Evolutionary conservation across 2,888 invertebrate genomes (phyloP).

Genomic region (Salticus scenicus): DNA sequence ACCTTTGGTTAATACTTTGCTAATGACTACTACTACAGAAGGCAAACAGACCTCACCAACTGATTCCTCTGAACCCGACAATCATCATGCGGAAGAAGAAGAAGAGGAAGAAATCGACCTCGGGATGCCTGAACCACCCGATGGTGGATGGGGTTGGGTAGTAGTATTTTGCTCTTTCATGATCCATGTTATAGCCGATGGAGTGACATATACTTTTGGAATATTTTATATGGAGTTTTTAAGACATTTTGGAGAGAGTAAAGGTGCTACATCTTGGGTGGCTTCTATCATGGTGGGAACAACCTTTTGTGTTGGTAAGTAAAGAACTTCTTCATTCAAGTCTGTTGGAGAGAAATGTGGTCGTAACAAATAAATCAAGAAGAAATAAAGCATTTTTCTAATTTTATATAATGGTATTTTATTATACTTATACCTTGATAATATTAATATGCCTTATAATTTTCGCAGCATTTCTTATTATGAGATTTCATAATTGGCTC

Average conservation of each 20-base stretch:
- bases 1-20: background rate
- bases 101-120: constrained; percentile 49
- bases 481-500: too few relatives aligned
- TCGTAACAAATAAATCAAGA: too few relatives aligned
- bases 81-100: constrained; percentile 18
- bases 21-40: constrained; percentile 48
- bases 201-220: constrained; percentile 98
- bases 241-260: constrained; percentile 87
- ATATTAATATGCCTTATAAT: too few relatives aligned
- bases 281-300: constrained; percentile 95
- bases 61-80: constrained; percentile 2
- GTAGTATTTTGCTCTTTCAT: constrained; percentile 96
- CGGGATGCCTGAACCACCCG: constrained; percentile 78
- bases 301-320: constrained; percentile 92
- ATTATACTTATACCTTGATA: too few relatives aligned
- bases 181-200: constrained; percentile 94
- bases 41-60: background rate
- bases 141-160: constrained; percentile 97
- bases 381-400: too few relatives aligned
- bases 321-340: too few relatives aligned
- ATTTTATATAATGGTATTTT: too few relatives aligned
- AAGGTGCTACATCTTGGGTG: constrained; percentile 93
- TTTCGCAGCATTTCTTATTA: too few relatives aligned
- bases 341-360: background rate
- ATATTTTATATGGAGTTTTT: constrained; percentile 92